These are phyloP conservation scores for Megalopta genalis DNA, from an alignment of 1,140 invertebrate genomes.

Conservation along the genomic window DNA sequence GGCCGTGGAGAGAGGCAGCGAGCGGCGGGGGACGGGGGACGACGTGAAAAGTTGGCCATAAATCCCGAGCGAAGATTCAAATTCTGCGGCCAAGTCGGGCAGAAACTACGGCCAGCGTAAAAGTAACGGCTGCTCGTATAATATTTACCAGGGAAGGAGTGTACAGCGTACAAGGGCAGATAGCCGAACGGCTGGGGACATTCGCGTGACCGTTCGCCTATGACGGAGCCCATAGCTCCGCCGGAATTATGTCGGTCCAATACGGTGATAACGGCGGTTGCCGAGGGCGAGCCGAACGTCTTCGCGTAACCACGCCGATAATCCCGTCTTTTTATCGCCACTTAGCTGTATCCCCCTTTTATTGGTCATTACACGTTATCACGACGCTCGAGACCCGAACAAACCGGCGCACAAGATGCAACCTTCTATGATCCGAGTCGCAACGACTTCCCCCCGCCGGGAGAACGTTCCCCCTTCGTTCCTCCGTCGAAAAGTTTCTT, in stretches of 20 bases:
- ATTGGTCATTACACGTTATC: conserved; percentile 44
- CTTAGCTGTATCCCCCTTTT: conserved; percentile 39
- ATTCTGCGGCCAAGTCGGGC: background rate
- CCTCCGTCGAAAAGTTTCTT: too few species aligned
- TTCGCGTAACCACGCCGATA: conserved; percentile 15
- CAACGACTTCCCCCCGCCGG: too few species aligned
- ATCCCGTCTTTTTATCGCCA: conserved; percentile 48
- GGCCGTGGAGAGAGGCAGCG: background rate
- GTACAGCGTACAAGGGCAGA: conserved; percentile 16
- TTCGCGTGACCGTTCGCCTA: conserved; percentile 13
- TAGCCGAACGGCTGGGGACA: background rate
- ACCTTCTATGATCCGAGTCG: background rate
- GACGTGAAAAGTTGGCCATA: conserved; percentile 8
- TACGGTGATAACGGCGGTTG: conserved; percentile 22
- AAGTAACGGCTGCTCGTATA: conserved; percentile 21
- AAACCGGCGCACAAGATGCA: conserved; percentile 11
- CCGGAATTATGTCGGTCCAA: conserved; percentile 14
- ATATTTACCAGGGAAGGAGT: conserved; percentile 30
- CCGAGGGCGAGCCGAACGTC: background rate
- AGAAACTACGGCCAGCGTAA: background rate
- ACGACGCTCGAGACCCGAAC: conserved; percentile 11
- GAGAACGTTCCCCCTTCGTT: background rate
- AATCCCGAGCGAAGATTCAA: conserved; percentile 10
- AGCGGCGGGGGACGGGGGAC: background rate
- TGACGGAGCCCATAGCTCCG: conserved; percentile 20